Evolutionary conservation across 2,888 invertebrate species (phyloP).

Genomic region (Marasmarcha lunaedactyla): DNA sequence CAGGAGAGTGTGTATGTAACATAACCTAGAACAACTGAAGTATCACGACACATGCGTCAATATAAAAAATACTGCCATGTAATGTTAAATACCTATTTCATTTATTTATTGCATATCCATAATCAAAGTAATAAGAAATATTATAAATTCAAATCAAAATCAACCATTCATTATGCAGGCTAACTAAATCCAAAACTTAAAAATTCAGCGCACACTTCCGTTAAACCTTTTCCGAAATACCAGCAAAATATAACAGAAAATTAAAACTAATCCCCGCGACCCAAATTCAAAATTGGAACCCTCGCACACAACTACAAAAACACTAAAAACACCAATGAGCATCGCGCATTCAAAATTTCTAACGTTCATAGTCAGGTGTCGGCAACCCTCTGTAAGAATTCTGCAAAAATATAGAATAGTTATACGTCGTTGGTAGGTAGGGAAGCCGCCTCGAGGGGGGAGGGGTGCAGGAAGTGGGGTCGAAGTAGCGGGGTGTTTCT

Average conservation of each 20-base stretch:
- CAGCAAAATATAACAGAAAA: slow-evolving; percentile 41
- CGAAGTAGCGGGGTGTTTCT: slow-evolving; percentile 47
- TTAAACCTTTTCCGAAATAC: slow-evolving; percentile 13
- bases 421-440: slow-evolving; percentile 33
- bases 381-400: slow-evolving; percentile 63
- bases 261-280: slow-evolving; percentile 65
- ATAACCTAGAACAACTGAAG: no score
- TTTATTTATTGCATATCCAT: no score
- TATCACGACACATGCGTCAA: no score
- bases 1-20: no score
- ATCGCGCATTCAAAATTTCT: slow-evolving; percentile 41
- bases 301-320: slow-evolving; percentile 43
- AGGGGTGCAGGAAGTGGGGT: slow-evolving; percentile 56
- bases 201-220: slow-evolving; percentile 5
- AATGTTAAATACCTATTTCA: no score
- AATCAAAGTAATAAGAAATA: no score
- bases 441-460: slow-evolving; percentile 29
- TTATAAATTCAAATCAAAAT: no score
- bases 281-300: slow-evolving; percentile 52
- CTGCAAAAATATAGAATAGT: slow-evolving; percentile 65
- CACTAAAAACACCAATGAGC: slow-evolving; percentile 56
- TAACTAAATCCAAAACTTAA: background rate
- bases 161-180: no score
- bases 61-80: no score
- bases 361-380: slow-evolving; percentile 54